Base-by-base conservation (phyloP, 2,113 vertebrate species). In the Xenopus borealis region DNA sequence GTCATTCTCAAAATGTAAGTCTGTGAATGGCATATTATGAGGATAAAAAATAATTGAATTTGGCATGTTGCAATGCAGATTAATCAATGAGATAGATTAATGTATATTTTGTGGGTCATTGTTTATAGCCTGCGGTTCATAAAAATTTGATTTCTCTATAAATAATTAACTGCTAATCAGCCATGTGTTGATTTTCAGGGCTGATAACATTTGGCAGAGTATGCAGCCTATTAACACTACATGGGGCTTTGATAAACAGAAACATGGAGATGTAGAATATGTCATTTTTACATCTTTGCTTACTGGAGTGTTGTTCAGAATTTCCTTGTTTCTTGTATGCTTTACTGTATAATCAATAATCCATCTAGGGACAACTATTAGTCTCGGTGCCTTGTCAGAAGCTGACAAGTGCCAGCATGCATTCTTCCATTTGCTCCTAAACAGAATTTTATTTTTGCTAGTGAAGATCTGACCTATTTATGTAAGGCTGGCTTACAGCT, bases 281-380 rank as follows among this genome's bases (percentile, higher is more conserved):
- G 16, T 79, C 19, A 70, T 79, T 84, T 78, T 80, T 45, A 79
- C 47, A 63, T 80, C 71, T 83, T 78, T 77, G 27, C 44, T 75
- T 80, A 19, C 2, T 44, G 69, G 16, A 64, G 45, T 77, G 61
- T 79, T 80, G 55, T 73, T 86, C 73, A 82, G 33, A 40, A 40
- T 75, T 62, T 88, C 83, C 84, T 46, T 80, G 62, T 23, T 68
- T 81, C 66, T 61, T 23, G 72, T 72, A 12, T 57, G 27, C 77
- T 86, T 86, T 79, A 72, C 70, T 62, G 16, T 72, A 67, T 83
- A 80, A 87, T 88, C 83, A 85, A 82, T 82, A 89, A 81, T 82
- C 59, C 46, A 64, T 83, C 20, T 62, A 65, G 78, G 84, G 85
- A 84, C 82, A 87, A 83, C 71, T 80, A 83, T 81, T 85, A 78